Evolutionary conservation across 2,888 invertebrate species (phyloP).

Genomic region (Deroplatys truncata): DNA sequence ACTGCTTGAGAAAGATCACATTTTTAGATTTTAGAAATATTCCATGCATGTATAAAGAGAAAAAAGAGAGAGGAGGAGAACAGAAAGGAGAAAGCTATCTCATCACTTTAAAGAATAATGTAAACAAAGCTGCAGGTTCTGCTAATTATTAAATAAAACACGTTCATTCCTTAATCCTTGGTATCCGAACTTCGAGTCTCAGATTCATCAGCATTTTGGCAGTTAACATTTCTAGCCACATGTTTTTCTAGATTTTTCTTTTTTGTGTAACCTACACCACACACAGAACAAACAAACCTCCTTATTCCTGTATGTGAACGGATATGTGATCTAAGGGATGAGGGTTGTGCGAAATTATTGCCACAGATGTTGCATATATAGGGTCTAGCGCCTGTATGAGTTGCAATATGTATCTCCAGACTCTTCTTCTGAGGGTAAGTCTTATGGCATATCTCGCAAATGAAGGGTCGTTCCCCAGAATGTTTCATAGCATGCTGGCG

Average conservation of each 20-base stretch:
- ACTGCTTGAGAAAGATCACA: no score
- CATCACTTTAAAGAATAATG: no score
- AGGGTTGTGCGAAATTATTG: not conserved
- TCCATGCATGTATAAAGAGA: no score
- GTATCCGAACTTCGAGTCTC: not conserved
- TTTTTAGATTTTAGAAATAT: no score
- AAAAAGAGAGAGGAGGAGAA: no score
- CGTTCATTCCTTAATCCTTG: not conserved
- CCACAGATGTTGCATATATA: not conserved
- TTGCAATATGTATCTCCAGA: not conserved
- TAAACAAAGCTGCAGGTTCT: no score
- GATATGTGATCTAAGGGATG: not conserved
- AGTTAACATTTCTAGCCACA: not conserved
- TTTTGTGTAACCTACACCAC: not conserved
- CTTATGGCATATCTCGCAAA: not conserved
- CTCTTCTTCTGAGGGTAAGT: not conserved
- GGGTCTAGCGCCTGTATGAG: not conserved
- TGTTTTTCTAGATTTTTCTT: not conserved
- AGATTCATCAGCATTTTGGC: not conserved
- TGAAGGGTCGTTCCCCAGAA: not conserved
- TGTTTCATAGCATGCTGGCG: not conserved
- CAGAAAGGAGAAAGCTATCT: no score
- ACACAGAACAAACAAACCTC: not conserved
- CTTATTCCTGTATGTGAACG: not conserved
- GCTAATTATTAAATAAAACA: no score